Conservation (phyloP, 2,888 invertebrate genomes). For the Lepidonotus clava region DNA sequence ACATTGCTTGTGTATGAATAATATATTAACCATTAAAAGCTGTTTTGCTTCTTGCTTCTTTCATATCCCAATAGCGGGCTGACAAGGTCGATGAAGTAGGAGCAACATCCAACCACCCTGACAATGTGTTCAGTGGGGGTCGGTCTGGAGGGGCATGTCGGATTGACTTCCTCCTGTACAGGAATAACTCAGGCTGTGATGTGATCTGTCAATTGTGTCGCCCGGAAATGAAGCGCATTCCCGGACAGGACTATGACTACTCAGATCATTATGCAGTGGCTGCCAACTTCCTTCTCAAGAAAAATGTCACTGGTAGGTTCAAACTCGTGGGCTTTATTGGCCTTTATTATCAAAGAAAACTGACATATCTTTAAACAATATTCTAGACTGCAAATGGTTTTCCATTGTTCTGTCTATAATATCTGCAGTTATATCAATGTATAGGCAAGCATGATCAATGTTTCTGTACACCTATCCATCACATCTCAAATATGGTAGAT, state of each 20-base stretch:
- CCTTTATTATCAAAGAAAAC: too few relatives aligned
- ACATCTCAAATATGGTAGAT: too few relatives aligned
- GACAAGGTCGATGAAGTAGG: constrained; percentile 80
- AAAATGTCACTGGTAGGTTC: constrained; percentile 64
- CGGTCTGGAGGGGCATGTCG: constrained; percentile 85
- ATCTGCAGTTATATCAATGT: too few relatives aligned
- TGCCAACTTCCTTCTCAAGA: constrained; percentile 68
- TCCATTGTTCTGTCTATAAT: too few relatives aligned
- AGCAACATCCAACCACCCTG: constrained; percentile 89
- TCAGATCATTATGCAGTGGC: constrained; percentile 79
- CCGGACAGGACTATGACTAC: constrained; percentile 71
- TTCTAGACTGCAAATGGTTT: too few relatives aligned
- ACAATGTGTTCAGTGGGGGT: constrained; percentile 89
- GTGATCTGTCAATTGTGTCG: constrained; percentile 70
- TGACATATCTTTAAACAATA: too few relatives aligned
- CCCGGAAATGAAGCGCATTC: constrained; percentile 73
- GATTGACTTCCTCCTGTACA: constrained; percentile 93
- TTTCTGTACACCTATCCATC: too few relatives aligned
- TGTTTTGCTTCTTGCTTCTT: neutral
- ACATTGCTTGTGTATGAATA: too few relatives aligned
- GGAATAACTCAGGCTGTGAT: constrained; percentile 75
- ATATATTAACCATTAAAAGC: too few relatives aligned
- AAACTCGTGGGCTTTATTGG: too few relatives aligned
- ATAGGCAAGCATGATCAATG: too few relatives aligned
- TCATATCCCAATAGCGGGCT: constrained; percentile 69